These are phyloP conservation scores for Heliconius nattereri DNA, from an alignment of 1,140 invertebrate genomes.

Conservation along the genomic window DNA sequence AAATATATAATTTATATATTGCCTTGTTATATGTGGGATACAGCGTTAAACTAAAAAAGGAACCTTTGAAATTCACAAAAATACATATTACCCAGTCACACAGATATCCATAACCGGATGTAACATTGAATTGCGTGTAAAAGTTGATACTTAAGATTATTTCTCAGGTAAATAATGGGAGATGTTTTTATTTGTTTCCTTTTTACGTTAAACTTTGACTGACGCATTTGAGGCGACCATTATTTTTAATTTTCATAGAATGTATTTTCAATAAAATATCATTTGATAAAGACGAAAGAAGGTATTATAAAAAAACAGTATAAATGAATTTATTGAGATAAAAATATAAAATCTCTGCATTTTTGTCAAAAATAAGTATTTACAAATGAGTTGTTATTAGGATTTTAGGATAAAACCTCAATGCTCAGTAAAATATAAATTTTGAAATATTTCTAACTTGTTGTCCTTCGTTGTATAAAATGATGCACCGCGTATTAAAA, in stretches of 20 bases:
- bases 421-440: too few relatives aligned
- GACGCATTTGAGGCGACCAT: constrained; percentile 46
- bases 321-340: too few relatives aligned
- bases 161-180: constrained; percentile 47
- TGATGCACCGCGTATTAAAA: constrained; percentile 23
- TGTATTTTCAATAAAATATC: too few relatives aligned
- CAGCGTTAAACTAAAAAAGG: too few relatives aligned
- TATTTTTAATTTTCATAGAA: background rate
- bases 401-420: too few relatives aligned
- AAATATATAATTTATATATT: too few relatives aligned
- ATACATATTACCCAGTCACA: constrained; percentile 43
- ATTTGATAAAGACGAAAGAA: too few relatives aligned
- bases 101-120: constrained; percentile 65
- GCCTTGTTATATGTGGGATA: too few relatives aligned
- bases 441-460: background rate
- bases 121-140: constrained; percentile 40
- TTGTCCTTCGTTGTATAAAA: constrained; percentile 10
- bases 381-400: too few relatives aligned
- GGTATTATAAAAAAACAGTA: too few relatives aligned
- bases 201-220: constrained; percentile 54
- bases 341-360: too few relatives aligned
- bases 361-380: too few relatives aligned
- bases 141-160: constrained; percentile 43
- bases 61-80: background rate
- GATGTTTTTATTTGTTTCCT: constrained; percentile 51